A percentile compares a stretch with the other conserved stretches of the same genome.
Evolutionary conservation across 2,888 invertebrate genomes (phyloP).

Genomic region (Andrena bucephala): DNA sequence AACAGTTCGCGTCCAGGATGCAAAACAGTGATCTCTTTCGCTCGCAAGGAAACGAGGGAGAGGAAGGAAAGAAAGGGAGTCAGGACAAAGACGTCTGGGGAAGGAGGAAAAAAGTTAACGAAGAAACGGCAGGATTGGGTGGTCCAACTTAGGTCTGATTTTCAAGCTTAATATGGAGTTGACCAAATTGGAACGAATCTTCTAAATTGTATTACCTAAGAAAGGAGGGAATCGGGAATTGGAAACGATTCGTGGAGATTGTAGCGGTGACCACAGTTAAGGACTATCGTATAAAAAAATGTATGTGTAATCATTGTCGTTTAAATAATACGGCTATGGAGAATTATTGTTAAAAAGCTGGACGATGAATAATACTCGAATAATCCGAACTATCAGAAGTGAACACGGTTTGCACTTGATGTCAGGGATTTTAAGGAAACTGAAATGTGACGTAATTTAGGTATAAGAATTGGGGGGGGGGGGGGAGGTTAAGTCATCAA

Average conservation of each 20-base stretch:
- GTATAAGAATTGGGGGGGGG: too few relatives aligned
- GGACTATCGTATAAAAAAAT: not conserved
- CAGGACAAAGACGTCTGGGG: not conserved
- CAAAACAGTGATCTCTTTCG: not conserved
- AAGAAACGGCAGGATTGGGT: not conserved
- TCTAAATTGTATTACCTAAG: not conserved
- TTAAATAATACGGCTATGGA: too few relatives aligned
- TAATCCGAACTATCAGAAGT: too few relatives aligned
- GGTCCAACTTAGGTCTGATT: not conserved
- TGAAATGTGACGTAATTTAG: too few relatives aligned
- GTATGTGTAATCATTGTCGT: too few relatives aligned
- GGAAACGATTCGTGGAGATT: not conserved
- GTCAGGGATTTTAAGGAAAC: too few relatives aligned
- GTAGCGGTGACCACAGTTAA: not conserved
- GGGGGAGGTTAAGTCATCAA: too few relatives aligned
- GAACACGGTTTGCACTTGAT: too few relatives aligned
- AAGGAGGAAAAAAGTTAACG: not conserved
- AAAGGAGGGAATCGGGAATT: not conserved
- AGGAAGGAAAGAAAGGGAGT: not conserved
- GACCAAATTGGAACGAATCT: not conserved
- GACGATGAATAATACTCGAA: too few relatives aligned
- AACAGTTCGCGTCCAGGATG: too few relatives aligned
- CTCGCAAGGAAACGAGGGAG: not conserved
- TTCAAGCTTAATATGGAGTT: not conserved
- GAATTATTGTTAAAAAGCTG: too few relatives aligned